phyloP scores from a whole-genome alignment of 2,113 vertebrate genomes.

The Limanda limanda region DNA sequence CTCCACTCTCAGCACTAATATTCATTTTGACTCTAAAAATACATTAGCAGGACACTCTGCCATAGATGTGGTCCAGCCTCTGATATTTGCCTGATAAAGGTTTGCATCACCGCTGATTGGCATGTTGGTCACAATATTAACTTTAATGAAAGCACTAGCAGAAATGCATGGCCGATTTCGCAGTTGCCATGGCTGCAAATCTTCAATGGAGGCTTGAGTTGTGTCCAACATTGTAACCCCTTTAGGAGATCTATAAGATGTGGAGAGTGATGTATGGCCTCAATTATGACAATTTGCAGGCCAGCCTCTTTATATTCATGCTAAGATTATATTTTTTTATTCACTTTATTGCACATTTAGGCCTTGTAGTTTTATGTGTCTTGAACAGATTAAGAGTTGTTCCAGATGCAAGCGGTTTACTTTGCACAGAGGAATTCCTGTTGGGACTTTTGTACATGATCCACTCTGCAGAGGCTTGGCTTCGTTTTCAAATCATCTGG shows the following conservation, averaged over 20 bases:
- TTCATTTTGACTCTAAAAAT: conserved; percentile 24
- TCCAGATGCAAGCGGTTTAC: not conserved
- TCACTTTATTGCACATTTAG: not conserved
- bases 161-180: conserved; percentile 6
- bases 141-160: conserved; percentile 22
- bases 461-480: not conserved
- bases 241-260: not conserved
- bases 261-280: not conserved
- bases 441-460: not conserved
- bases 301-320: not conserved
- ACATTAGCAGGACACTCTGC: conserved; percentile 17
- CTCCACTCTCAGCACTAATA: conserved; percentile 17
- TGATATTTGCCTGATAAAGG: conserved; percentile 11
- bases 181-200: conserved; percentile 34
- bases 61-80: not conserved
- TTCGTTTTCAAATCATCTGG: not conserved
- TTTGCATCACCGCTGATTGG: not conserved
- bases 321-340: not conserved
- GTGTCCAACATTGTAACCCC: not conserved
- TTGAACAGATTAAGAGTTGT: not conserved
- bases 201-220: not conserved
- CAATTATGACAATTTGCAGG: not conserved
- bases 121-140: conserved; percentile 25
- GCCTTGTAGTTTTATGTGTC: not conserved
- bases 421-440: not conserved